Conservation (phyloP, 2,797 vertebrate genomes). For the Dermochelys coriacea region DNA sequence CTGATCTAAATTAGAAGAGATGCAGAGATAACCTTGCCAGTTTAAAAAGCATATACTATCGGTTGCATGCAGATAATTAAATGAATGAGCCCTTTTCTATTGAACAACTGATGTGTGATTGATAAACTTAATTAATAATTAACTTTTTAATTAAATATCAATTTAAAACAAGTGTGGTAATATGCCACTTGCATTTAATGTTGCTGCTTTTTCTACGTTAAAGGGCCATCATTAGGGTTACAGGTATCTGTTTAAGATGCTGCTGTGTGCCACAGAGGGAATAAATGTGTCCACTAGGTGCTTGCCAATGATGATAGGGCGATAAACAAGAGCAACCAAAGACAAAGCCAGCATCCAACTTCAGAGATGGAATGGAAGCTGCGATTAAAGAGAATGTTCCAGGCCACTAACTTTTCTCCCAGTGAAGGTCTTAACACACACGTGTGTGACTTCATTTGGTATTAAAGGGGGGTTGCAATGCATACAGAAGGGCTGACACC, state of each 20-base stretch:
- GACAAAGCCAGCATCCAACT: not conserved
- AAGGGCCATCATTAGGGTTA: slow-evolving; percentile 46
- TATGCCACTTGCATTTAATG: slow-evolving; percentile 76
- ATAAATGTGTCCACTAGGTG: slow-evolving; percentile 60
- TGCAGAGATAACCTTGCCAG: slow-evolving; percentile 80
- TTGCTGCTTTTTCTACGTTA: slow-evolving; percentile 71
- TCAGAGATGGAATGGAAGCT: slow-evolving; percentile 27
- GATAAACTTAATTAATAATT: slow-evolving; percentile 90
- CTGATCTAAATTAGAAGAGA: slow-evolving; percentile 80
- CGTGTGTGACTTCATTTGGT: accelerated
- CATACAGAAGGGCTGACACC: not conserved
- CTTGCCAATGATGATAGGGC: slow-evolving; percentile 8
- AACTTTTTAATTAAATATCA: slow-evolving; percentile 88
- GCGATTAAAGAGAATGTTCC: slow-evolving; percentile 1
- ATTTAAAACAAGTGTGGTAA: slow-evolving; percentile 81
- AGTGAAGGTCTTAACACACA: not conserved
- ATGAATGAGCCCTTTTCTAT: slow-evolving; percentile 85
- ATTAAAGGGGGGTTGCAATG: not conserved
- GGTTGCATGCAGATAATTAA: slow-evolving; percentile 84
- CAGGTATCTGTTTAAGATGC: slow-evolving; percentile 68
- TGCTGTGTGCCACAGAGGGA: slow-evolving; percentile 22
- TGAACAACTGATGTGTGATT: slow-evolving; percentile 86
- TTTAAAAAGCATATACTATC: slow-evolving; percentile 85
- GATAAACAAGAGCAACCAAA: slow-evolving; percentile 39
- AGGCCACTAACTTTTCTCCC: not conserved